phyloP scores from a whole-genome alignment of 2,113 vertebrate genomes.

The Cranoglanis bouderius region DNA sequence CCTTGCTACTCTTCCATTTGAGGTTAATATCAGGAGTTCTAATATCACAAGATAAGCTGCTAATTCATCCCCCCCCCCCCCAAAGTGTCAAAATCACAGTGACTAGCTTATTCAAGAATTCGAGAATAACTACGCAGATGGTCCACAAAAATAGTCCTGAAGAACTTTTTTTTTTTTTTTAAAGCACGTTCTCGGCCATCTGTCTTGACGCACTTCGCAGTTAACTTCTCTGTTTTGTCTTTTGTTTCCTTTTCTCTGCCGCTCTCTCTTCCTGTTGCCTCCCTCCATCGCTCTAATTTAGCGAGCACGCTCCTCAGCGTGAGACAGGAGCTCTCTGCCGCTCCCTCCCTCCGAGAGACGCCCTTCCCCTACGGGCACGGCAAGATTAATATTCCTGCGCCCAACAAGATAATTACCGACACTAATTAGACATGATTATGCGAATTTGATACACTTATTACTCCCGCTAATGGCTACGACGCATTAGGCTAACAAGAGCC shows the following conservation, averaged over 20 bases:
- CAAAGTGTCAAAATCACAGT: background rate
- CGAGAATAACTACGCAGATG: conserved; percentile 12
- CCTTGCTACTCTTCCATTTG: background rate
- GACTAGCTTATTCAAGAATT: background rate
- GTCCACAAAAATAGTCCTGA: background rate
- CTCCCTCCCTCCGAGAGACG: conserved; percentile 74
- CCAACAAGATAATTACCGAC: conserved; percentile 98
- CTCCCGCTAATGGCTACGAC: conserved; percentile 85
- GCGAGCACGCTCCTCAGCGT: conserved; percentile 67
- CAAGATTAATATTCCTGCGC: conserved; percentile 93
- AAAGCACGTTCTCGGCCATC: conserved; percentile 9
- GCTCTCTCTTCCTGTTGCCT: conserved; percentile 41
- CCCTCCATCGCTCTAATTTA: conserved; percentile 73
- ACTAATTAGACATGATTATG: conserved; percentile 99
- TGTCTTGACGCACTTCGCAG: conserved; percentile 45
- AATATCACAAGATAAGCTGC: background rate
- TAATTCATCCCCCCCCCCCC: too few relatives aligned
- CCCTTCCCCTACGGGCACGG: conserved; percentile 82
- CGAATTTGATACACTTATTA: conserved; percentile 93
- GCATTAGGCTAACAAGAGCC: conserved; percentile 83
- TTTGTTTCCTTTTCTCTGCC: conserved; percentile 40
- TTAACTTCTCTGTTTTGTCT: conserved; percentile 47
- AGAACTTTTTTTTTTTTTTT: background rate
- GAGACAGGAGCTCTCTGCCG: conserved; percentile 68
- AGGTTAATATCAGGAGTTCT: background rate